phyloP scores from a whole-genome alignment of 2,888 invertebrate genomes.

The Seira sanloemensis region DNA sequence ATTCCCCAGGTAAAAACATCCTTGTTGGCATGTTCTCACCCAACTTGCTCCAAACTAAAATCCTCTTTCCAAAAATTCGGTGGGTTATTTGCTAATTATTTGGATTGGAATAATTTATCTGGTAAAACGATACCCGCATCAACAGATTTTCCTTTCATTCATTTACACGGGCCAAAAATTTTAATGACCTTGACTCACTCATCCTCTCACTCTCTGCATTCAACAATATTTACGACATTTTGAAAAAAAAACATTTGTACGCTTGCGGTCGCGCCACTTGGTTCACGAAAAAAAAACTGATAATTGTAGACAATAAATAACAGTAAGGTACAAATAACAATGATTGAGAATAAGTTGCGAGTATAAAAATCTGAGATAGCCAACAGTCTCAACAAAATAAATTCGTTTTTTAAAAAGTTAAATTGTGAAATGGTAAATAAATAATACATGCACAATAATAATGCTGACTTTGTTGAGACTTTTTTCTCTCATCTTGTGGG shows the following conservation, averaged over 20 bases:
- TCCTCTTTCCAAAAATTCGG: no score
- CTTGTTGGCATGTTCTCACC: no score
- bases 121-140: no score
- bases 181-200: not conserved
- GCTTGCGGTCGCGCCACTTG: slow-evolving; percentile 49
- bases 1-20: no score
- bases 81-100: not conserved
- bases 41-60: no score
- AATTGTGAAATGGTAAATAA: slow-evolving; percentile 9
- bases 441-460: not conserved
- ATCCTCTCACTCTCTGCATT: slow-evolving; percentile 67
- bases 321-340: not conserved
- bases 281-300: not conserved
- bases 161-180: no score
- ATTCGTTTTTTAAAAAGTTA: not conserved
- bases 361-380: slow-evolving; percentile 41
- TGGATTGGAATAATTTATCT: no score
- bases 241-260: slow-evolving; percentile 36
- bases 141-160: no score
- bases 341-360: slow-evolving; percentile 12
- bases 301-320: not conserved
- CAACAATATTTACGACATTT: slow-evolving; percentile 15
- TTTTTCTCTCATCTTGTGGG: slow-evolving; percentile 19
- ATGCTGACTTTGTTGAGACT: slow-evolving; percentile 43
- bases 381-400: slow-evolving; percentile 59